Evolutionary conservation across 2,797 vertebrate species (phyloP).

Genomic region (Lindbergichthys nudifrons): DNA sequence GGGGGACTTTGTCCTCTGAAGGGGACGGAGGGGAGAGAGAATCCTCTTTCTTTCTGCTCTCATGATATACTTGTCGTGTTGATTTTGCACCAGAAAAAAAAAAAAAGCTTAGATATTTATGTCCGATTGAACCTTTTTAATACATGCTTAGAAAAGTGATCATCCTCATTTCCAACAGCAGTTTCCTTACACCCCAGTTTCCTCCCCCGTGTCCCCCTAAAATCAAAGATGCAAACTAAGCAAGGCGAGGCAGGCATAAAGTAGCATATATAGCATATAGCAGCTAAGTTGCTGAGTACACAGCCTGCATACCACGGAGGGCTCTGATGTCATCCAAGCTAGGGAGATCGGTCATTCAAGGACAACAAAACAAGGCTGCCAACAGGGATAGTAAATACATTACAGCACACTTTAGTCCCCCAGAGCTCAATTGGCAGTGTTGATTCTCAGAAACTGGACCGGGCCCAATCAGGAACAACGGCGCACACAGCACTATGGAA

Average conservation of each 20-base stretch:
- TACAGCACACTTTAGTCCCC: constrained; percentile 76
- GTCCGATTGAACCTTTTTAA: constrained; percentile 9
- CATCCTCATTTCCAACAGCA: constrained; percentile 45
- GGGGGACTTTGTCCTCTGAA: constrained; percentile 53
- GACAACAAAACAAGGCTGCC: constrained; percentile 73
- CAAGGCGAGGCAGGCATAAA: constrained; percentile 23
- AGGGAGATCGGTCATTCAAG: constrained; percentile 74
- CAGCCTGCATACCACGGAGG: constrained; percentile 61
- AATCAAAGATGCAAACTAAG: constrained; percentile 58
- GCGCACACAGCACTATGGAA: constrained; percentile 65
- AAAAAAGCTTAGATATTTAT: constrained; percentile 31
- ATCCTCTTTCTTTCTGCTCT: constrained; percentile 25
- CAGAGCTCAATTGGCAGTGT: constrained; percentile 74
- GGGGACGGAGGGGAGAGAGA: constrained; percentile 35
- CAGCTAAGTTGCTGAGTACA: constrained; percentile 53
- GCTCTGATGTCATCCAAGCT: constrained; percentile 76
- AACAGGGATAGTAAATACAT: constrained; percentile 81
- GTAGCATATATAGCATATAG: neutral
- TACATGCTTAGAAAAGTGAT: constrained; percentile 28
- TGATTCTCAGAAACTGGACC: constrained; percentile 70
- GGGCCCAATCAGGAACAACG: constrained; percentile 72
- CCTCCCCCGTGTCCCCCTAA: neutral
- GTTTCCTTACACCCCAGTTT: constrained; percentile 47
- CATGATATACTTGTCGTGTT: neutral
- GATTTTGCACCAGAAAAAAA: constrained; percentile 18